Percentiles rank a stretch among this genome's conserved stretches.
Conservation (phyloP, 1,140 invertebrate species). For the Drosophila sucinea region DNA sequence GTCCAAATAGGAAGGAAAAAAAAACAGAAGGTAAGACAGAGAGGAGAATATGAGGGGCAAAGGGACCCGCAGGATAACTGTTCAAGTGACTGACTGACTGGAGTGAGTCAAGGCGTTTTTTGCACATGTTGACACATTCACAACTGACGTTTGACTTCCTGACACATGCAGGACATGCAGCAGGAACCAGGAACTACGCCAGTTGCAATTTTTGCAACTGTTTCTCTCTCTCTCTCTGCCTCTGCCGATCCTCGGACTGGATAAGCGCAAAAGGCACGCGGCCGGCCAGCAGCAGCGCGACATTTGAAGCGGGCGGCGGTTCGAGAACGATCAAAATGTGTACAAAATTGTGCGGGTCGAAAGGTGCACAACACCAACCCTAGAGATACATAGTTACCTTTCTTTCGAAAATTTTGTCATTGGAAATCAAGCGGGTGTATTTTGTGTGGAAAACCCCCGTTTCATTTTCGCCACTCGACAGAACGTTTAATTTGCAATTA, state of each 20-base stretch:
- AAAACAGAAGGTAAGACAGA: background rate
- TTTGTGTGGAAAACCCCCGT: constrained; percentile 10
- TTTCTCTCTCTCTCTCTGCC: constrained; percentile 49
- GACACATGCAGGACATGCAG: constrained; percentile 54
- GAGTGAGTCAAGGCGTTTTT: constrained; percentile 16
- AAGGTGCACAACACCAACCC: constrained; percentile 47
- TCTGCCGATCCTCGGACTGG: constrained; percentile 22
- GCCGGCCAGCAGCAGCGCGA: constrained; percentile 28
- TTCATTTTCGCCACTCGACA: constrained; percentile 67
- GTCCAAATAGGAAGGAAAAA: constrained; percentile 38
- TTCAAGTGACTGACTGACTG: constrained; percentile 2
- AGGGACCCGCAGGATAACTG: constrained; percentile 32
- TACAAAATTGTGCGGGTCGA: constrained; percentile 66
- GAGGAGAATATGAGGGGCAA: background rate
- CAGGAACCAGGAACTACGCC: constrained; percentile 59
- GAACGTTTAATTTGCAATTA: constrained; percentile 75
- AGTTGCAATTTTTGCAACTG: constrained; percentile 68
- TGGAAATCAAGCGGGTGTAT: constrained; percentile 66
- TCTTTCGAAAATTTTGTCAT: constrained; percentile 58
- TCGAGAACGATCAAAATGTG: constrained; percentile 1
- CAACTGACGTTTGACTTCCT: constrained; percentile 68
- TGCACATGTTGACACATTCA: constrained; percentile 70
- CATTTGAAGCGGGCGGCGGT: constrained; percentile 42
- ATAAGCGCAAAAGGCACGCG: constrained; percentile 57
- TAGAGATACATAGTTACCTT: constrained; percentile 5